Evolutionary conservation across 2,888 invertebrate species (phyloP).

Genomic region (Neoitamus cyanurus): DNA sequence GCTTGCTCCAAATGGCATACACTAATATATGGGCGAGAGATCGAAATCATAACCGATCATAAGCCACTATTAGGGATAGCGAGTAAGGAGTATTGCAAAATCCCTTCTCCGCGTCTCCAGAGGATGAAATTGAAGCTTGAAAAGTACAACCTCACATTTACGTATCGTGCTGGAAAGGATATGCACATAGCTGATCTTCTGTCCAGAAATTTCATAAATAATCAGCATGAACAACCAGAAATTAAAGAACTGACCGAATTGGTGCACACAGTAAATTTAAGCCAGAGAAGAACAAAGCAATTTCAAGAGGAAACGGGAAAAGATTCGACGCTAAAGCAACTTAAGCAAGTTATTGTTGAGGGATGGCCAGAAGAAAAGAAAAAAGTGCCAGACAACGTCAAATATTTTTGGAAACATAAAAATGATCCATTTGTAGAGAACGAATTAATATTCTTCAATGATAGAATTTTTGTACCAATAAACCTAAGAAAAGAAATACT

Average conservation of each 20-base stretch:
- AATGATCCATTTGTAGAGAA: neutral
- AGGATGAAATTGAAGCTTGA: conserved; percentile 54
- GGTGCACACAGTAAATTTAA: conserved; percentile 4
- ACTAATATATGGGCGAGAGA: conserved; percentile 53
- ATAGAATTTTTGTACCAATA: conserved; percentile 15
- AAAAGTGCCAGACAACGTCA: neutral
- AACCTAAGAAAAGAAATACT: neutral
- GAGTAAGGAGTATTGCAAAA: conserved; percentile 51
- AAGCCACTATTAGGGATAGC: conserved; percentile 49
- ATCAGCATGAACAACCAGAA: neutral
- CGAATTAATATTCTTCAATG: conserved; percentile 18
- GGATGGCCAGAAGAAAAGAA: conserved; percentile 15
- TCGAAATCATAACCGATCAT: conserved; percentile 51
- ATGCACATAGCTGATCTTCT: conserved; percentile 52
- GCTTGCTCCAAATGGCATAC: conserved; percentile 54
- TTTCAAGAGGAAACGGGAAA: conserved; percentile 45
- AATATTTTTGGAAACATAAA: conserved; percentile 31
- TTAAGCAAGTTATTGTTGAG: neutral
- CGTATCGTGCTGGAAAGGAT: conserved; percentile 55
- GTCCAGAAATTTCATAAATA: conserved; percentile 46
- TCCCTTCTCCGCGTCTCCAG: conserved; percentile 53
- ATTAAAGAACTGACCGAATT: conserved; percentile 48
- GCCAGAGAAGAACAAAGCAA: conserved; percentile 1
- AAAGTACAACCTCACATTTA: conserved; percentile 54
- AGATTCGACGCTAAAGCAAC: neutral